These are phyloP conservation scores for Acleris emargana DNA, from an alignment of 2,888 invertebrate species.

Conservation along the genomic window DNA sequence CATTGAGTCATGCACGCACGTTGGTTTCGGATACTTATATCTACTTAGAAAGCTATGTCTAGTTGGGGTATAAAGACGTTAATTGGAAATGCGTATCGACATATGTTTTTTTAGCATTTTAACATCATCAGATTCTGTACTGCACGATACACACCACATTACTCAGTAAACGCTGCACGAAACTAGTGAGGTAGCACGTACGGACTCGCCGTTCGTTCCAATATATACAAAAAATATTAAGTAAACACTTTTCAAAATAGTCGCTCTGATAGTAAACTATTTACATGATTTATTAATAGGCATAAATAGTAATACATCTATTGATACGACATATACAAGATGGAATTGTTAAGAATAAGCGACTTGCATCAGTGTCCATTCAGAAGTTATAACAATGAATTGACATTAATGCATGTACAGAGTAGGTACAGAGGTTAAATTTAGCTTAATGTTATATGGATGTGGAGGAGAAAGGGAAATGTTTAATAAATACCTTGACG, in stretches of 20 bases:
- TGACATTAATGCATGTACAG: slow-evolving; percentile 12
- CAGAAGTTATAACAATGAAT: neutral
- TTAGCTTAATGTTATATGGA: neutral
- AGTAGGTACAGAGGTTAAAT: slow-evolving; percentile 3
- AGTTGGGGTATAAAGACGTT: no score
- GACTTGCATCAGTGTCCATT: slow-evolving; percentile 5
- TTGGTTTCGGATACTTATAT: no score
- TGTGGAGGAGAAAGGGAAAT: neutral
- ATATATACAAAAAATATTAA: slow-evolving; percentile 52
- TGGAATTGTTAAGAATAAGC: neutral
- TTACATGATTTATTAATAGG: slow-evolving; percentile 19
- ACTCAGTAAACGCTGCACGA: neutral
- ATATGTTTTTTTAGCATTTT: neutral
- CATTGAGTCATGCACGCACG: no score
- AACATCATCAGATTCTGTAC: neutral
- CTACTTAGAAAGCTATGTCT: no score
- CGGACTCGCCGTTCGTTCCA: slow-evolving; percentile 26
- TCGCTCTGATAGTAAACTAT: slow-evolving; percentile 52
- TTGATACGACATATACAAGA: slow-evolving; percentile 6
- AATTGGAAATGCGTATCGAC: no score
- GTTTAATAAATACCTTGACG: slow-evolving; percentile 23
- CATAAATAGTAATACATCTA: slow-evolving; percentile 14
- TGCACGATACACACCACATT: neutral
- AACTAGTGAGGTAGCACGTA: slow-evolving; percentile 21
- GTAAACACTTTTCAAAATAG: slow-evolving; percentile 56